Evolutionary conservation across 2,797 vertebrate genomes (phyloP), one percentile per base, ranked within the genome.

Genomic region (Falco concolor): DNA sequence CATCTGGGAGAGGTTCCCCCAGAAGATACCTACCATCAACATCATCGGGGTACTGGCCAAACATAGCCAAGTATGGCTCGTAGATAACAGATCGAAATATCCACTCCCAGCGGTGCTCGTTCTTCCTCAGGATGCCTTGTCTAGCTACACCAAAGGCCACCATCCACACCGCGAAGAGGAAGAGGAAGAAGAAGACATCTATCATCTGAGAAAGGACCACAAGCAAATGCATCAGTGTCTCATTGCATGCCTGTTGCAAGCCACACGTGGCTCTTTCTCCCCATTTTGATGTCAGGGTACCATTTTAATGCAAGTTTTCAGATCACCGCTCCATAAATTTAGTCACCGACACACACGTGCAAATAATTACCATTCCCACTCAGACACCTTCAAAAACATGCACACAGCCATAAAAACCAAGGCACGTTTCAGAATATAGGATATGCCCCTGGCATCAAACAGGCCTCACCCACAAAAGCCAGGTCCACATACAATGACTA

Each of bases 181-280:
- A 98, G 36, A 98, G 97, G 97, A 98, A 98, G 97, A 98, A 98
- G 97, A 98, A 98, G 23, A 98, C 98, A 4, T 98, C 98, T 73
- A 98, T 97, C 91, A 98, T 82, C 98, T 98, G 96, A 13, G 49
- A 24, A 52, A 93, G 53, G 42, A 82, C 32, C 89, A 45, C 7
- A 38, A 5, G 23, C 47, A 89, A n/a, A 64, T 0, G 3, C 12
- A 63, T 96, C 60, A 85, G 85, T 21, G 28, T 13, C 21, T 38
- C 16, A 9, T 20, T 6, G 8, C 21, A 19, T 44, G 25, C 28
- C 28, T 92, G 38, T 1, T 54, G 34, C 36, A 22, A 85, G 14
- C 15, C 49, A 72, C 6, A 2, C 2, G 0, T 13, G 14, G 13
- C 12, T 36, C 54, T 38, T 40, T 53, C 40, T 47, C 25, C 6